These are phyloP conservation scores for Heterodera carotae DNA, from an alignment of 1,140 invertebrate species.

Conservation along the genomic window DNA sequence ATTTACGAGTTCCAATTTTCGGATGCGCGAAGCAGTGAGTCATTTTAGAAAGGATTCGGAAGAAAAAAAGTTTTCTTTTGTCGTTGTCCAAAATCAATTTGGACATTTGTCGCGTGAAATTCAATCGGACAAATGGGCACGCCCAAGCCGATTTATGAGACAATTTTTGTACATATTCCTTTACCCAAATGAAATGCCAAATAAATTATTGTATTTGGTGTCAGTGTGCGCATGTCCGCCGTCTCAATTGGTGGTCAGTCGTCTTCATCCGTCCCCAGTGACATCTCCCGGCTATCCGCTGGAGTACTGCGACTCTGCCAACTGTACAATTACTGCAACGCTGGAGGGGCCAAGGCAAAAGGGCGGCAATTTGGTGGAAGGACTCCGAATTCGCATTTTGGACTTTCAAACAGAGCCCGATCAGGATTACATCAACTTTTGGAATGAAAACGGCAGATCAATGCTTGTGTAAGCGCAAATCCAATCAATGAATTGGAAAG, in stretches of 20 bases:
- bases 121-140: too few relatives aligned
- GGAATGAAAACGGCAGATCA: constrained; percentile 3
- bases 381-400: constrained; percentile 20
- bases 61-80: too few relatives aligned
- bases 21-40: constrained; percentile 11
- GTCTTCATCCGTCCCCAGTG: not conserved
- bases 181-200: too few relatives aligned
- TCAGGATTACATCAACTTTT: constrained; percentile 32
- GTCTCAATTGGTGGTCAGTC: constrained; percentile 11
- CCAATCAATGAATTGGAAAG: too few relatives aligned
- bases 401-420: constrained; percentile 37
- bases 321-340: constrained; percentile 32
- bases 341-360: constrained; percentile 11
- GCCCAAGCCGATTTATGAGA: too few relatives aligned
- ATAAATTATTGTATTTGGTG: constrained; percentile 9
- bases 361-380: not conserved
- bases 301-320: constrained; percentile 42
- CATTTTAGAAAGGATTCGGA: too few relatives aligned
- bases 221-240: constrained; percentile 39
- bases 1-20: constrained; percentile 28
- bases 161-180: too few relatives aligned
- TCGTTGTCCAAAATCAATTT: too few relatives aligned
- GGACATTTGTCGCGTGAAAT: too few relatives aligned
- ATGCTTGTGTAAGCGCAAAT: constrained; percentile 36
- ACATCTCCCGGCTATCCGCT: constrained; percentile 44